phyloP scores from a whole-genome alignment of 2,797 vertebrate species.

The Neoniphon sammara region DNA sequence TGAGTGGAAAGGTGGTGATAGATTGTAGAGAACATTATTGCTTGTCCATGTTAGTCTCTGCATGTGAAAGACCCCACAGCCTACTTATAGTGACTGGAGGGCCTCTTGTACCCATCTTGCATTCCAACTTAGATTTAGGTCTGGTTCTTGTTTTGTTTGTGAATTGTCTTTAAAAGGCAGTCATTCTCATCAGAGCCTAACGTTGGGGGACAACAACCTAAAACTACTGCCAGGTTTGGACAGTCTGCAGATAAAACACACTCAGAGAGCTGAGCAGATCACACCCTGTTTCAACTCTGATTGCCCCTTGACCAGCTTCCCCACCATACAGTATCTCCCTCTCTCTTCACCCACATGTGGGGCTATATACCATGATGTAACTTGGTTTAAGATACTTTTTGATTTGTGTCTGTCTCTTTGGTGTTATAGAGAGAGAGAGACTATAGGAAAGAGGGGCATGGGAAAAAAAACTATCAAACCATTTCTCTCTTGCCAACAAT shows the following conservation, averaged over 20 bases:
- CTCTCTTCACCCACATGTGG: slow-evolving; percentile 53
- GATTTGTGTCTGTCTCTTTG: slow-evolving; percentile 73
- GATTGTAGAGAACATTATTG: slow-evolving; percentile 73
- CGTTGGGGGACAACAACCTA: slow-evolving; percentile 13
- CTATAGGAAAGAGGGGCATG: slow-evolving; percentile 6
- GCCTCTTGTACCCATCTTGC: slow-evolving; percentile 26
- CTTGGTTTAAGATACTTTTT: slow-evolving; percentile 38
- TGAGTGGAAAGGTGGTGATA: slow-evolving; percentile 42
- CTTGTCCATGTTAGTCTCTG: slow-evolving; percentile 60
- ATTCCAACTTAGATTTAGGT: slow-evolving; percentile 20
- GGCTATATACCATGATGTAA: slow-evolving; percentile 25
- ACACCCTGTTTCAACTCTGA: slow-evolving; percentile 45
- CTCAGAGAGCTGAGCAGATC: not conserved
- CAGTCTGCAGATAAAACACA: slow-evolving; percentile 24
- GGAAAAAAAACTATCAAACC: slow-evolving; percentile 13
- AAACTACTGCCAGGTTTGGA: slow-evolving; percentile 13
- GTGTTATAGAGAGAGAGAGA: slow-evolving; percentile 70
- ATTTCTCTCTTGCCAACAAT: slow-evolving; percentile 43
- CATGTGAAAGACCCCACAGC: slow-evolving; percentile 31
- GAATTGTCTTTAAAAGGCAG: slow-evolving; percentile 19
- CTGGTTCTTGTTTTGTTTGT: slow-evolving; percentile 15
- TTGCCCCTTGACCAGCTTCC: slow-evolving; percentile 55
- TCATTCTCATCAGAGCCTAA: not conserved
- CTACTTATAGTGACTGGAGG: not conserved
- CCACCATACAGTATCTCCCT: slow-evolving; percentile 46